Conservation (phyloP, 2,797 vertebrate genomes). For the Naso thynnoides region DNA sequence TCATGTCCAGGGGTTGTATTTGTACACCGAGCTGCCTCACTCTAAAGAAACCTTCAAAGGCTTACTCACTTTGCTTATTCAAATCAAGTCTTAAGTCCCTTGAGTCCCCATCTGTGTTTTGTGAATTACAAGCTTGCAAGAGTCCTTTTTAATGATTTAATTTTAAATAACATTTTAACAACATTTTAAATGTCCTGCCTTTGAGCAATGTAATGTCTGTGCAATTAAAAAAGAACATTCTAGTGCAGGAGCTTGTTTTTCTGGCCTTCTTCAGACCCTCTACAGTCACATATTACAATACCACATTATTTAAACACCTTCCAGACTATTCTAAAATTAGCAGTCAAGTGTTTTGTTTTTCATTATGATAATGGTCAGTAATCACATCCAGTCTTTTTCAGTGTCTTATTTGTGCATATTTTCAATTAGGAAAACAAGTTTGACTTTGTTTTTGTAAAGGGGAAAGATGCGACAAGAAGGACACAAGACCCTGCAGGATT, state of each 20-base stretch:
- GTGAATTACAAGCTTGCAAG: not conserved
- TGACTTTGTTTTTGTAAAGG: not conserved
- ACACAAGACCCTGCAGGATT: constrained; percentile 24
- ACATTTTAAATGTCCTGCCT: constrained; percentile 1
- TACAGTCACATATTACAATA: constrained; percentile 31
- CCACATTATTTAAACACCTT: not conserved
- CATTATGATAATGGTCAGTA: not conserved
- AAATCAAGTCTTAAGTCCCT: too few species aligned
- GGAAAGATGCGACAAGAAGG: constrained; percentile 3
- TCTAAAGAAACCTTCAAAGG: too few species aligned
- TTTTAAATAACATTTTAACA: constrained; percentile 2
- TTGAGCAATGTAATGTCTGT: not conserved
- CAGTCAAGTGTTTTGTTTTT: not conserved
- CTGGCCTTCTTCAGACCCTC: constrained; percentile 1
- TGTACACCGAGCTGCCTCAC: too few species aligned
- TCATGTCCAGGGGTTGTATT: too few species aligned
- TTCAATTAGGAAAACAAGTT: not conserved
- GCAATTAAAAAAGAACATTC: not conserved
- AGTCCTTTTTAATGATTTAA: not conserved
- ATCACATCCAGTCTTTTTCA: not conserved
- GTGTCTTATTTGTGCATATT: too few species aligned
- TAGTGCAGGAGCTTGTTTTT: constrained; percentile 4
- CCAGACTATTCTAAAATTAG: not conserved
- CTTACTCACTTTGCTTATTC: too few species aligned
- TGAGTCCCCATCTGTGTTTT: too few species aligned